Conservation (phyloP, 2,888 invertebrate species). For the Miltochrista miniata region DNA sequence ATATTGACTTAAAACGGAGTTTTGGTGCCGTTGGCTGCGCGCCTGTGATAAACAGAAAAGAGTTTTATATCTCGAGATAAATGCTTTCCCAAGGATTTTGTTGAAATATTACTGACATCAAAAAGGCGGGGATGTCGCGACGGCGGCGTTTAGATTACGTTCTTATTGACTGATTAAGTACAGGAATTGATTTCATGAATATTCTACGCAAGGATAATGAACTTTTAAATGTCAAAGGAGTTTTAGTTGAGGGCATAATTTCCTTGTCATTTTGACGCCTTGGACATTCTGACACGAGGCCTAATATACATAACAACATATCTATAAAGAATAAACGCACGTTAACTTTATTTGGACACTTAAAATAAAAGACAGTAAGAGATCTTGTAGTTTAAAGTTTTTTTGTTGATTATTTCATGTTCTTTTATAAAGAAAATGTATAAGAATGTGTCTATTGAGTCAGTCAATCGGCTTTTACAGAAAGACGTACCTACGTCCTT, state of each 20-base stretch:
- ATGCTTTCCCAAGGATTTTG: slow-evolving; percentile 3
- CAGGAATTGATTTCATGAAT: slow-evolving; percentile 4
- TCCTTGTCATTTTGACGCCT: no score
- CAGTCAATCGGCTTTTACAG: no score
- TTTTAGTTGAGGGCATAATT: background rate
- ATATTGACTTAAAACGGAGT: slow-evolving; percentile 10
- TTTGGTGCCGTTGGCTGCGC: slow-evolving; percentile 1
- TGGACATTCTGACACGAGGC: no score
- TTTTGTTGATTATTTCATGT: no score
- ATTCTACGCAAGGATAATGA: background rate
- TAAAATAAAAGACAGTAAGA: no score
- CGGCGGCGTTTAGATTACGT: background rate
- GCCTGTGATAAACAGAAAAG: slow-evolving; percentile 6
- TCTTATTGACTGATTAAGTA: background rate
- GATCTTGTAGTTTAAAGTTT: no score
- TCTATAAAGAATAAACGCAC: no score
- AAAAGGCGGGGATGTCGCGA: slow-evolving; percentile 9
- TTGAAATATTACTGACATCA: slow-evolving; percentile 13
- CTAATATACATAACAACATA: no score
- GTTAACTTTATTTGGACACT: no score
- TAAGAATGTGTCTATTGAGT: no score
- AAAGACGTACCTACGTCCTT: no score
- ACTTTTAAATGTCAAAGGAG: background rate
- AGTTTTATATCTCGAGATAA: slow-evolving; percentile 4
- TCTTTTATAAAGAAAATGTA: no score